Evolutionary conservation across 1,140 invertebrate genomes (phyloP), one percentile per base, ranked within the genome.

Genomic region (Pomacea maculata): DNA sequence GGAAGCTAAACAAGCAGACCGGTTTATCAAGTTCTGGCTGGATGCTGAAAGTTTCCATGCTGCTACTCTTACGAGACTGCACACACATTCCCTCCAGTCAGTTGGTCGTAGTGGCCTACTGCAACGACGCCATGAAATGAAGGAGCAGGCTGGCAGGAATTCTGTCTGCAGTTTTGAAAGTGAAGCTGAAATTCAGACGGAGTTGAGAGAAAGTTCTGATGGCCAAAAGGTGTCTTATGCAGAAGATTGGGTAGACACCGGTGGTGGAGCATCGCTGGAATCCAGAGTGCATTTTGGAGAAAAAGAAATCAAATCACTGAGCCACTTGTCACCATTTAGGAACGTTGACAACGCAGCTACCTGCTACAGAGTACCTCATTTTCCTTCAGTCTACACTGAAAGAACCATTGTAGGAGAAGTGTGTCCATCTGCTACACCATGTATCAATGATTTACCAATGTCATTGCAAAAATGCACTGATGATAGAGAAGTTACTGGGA

Each of bases 1-100:
- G 92, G 94, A 95, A 57, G 91, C 93, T 0, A 91, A 91, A 52
- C 93, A 93, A 82, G 91, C 89, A 5, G 86, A 93, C 21, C 86
- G 88, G 65, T 90, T 94, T 14, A 93, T 95, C 5, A 94, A 94
- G 87, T 95, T 95, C 88, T 96, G 94, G 94, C 87, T 95, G 79
- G 95, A 95, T 88, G 93, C 95, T 21, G 94, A 95, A 83, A 94
- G 94, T 86, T 94, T 95, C 73, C 91, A 92, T 78, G 87, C 89
- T 25, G 80, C 89, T 57, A 86, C 88, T 61, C 84, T 87, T 79
- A 88, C 84, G 55, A 82, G 89, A 57, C 82, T 89, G 34, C 81
- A 86, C 15, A 86, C 87, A 14, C 88, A 90, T 73, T 85, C 89
- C 29, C 71, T 88, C 7, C 85, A 89, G 78, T 75, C 81, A n/a